A percentile compares a stretch with the other conserved stretches of the same genome.
These are phyloP conservation scores for Diogma glabrata DNA, from an alignment of 2,888 invertebrate genomes.

Conservation along the genomic window DNA sequence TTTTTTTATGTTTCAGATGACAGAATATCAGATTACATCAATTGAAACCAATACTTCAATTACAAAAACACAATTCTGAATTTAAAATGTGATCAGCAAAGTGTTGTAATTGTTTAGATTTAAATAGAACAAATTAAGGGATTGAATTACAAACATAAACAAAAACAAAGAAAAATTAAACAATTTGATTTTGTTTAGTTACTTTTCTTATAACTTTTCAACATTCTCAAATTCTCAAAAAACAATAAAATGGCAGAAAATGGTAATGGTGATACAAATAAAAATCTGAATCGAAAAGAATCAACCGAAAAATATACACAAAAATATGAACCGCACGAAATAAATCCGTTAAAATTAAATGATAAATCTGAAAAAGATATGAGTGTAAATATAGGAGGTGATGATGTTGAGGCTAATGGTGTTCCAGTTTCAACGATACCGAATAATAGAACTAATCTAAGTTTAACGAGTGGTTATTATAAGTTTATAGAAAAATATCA, in stretches of 20 bases:
- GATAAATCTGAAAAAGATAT: neutral
- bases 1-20: too few species aligned
- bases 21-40: too few species aligned
- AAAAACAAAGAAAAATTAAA: too few species aligned
- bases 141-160: too few species aligned
- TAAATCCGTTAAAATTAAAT: conserved; percentile 6
- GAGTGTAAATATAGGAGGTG: conserved; percentile 2
- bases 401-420: neutral
- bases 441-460: neutral
- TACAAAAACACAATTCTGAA: too few species aligned
- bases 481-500: conserved; percentile 7
- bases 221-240: conserved; percentile 3
- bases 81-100: too few species aligned
- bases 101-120: too few species aligned
- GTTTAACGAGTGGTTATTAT: conserved; percentile 6
- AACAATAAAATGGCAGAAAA: conserved; percentile 6
- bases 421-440: neutral
- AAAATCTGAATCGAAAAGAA: neutral
- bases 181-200: too few species aligned
- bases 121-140: too few species aligned
- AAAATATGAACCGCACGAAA: conserved; percentile 7
- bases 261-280: neutral
- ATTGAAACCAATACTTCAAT: too few species aligned
- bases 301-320: conserved; percentile 9
- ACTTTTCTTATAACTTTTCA: too few species aligned